phyloP scores from a whole-genome alignment of 2,888 invertebrate species.

The Ennomos fuscantarius region DNA sequence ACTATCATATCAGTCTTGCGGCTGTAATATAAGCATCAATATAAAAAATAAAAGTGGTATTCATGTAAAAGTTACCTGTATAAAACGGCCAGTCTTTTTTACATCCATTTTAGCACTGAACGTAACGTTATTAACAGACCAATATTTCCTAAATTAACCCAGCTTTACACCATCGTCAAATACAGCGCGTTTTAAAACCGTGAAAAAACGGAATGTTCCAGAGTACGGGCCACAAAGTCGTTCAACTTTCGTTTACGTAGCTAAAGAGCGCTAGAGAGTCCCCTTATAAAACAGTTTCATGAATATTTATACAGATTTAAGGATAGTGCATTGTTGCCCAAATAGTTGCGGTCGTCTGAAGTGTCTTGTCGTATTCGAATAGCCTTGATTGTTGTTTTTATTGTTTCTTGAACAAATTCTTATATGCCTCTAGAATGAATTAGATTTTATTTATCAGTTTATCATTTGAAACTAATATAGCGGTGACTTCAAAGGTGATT shows the following conservation, averaged over 20 bases:
- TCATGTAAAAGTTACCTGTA: no score
- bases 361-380: slow-evolving; percentile 62
- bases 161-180: no score
- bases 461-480: slow-evolving; percentile 6
- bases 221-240: slow-evolving; percentile 44
- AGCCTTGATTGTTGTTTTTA: slow-evolving; percentile 47
- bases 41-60: no score
- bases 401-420: slow-evolving; percentile 38
- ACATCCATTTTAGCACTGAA: no score
- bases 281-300: slow-evolving; percentile 68
- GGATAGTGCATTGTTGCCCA: slow-evolving; percentile 67
- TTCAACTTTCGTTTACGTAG: slow-evolving; percentile 61
- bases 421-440: slow-evolving; percentile 19
- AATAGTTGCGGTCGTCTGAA: slow-evolving; percentile 58
- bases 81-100: no score
- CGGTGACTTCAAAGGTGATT: neutral
- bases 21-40: no score
- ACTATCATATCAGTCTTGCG: no score
- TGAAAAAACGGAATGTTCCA: slow-evolving; percentile 14
- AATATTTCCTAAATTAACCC: no score
- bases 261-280: slow-evolving; percentile 63
- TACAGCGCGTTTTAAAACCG: neutral
- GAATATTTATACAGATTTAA: slow-evolving; percentile 74
- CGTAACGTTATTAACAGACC: no score
- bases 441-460: slow-evolving; percentile 6